Evolutionary conservation across 2,113 vertebrate species (phyloP).

Genomic region (Chloroceryle aenea): DNA sequence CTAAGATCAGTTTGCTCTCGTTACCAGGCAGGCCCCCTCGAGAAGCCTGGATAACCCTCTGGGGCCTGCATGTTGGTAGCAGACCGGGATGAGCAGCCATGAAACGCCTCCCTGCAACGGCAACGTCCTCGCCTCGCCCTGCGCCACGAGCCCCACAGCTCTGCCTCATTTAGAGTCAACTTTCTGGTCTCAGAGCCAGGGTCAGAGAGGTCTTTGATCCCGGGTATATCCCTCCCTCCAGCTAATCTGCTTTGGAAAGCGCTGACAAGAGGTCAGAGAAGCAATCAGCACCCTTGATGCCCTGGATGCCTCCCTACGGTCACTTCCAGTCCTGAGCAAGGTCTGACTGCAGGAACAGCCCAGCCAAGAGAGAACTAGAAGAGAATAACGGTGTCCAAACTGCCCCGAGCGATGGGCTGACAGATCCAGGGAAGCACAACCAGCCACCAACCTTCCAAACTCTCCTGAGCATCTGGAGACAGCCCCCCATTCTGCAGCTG

Average conservation of each 20-base stretch:
- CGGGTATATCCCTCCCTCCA: neutral
- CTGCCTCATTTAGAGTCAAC: neutral
- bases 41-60: neutral
- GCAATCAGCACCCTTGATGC: neutral
- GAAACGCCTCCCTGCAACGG: rapidly evolving
- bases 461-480: constrained; percentile 91
- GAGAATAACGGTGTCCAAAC: rapidly evolving
- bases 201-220: neutral
- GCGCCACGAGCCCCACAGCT: rapidly evolving
- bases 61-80: rapidly evolving
- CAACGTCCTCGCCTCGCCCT: rapidly evolving
- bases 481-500: constrained; percentile 86
- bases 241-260: neutral
- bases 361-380: neutral
- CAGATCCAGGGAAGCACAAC: rapidly evolving
- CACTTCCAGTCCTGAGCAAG: neutral
- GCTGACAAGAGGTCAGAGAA: neutral
- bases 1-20: neutral
- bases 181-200: neutral
- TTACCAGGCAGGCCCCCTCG: neutral
- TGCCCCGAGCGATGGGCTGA: rapidly evolving
- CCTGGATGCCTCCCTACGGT: neutral
- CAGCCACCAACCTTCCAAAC: constrained; percentile 87
- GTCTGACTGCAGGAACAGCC: rapidly evolving
- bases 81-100: neutral